phyloP scores from a whole-genome alignment of 2,797 vertebrate species.

The Cephalopachus bancanus region DNA sequence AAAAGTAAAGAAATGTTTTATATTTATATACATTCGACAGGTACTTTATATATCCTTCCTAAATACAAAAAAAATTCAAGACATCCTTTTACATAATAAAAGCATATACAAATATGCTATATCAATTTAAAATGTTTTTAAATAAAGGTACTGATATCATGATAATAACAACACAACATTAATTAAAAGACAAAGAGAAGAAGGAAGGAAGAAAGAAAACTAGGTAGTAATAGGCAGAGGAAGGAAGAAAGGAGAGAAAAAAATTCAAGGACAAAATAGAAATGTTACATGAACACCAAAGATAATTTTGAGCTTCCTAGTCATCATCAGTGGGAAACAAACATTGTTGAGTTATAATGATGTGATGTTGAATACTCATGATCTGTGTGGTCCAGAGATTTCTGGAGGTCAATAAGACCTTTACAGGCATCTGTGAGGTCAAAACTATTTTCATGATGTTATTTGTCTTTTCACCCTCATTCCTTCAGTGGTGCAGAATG shows the following conservation, averaged over 20 bases:
- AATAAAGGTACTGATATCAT: neutral
- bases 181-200: neutral
- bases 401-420: neutral
- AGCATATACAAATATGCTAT: neutral
- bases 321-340: neutral
- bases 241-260: neutral
- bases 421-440: neutral
- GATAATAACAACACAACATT: neutral
- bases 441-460: neutral
- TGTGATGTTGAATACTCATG: neutral
- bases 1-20: neutral
- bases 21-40: neutral
- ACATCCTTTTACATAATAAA: neutral
- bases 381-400: neutral
- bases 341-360: neutral
- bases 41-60: neutral
- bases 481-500: neutral
- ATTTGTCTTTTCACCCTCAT: neutral
- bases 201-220: neutral
- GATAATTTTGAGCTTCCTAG: neutral
- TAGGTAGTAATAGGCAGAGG: neutral
- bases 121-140: neutral
- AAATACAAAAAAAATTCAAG: slow-evolving; percentile 48
- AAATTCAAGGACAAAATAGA: neutral
- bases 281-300: slow-evolving; percentile 26